Percentiles rank a stretch among this genome's conserved stretches.
Evolutionary conservation across 2,113 vertebrate genomes (phyloP).

Genomic region (Peucedramus taeniatus): DNA sequence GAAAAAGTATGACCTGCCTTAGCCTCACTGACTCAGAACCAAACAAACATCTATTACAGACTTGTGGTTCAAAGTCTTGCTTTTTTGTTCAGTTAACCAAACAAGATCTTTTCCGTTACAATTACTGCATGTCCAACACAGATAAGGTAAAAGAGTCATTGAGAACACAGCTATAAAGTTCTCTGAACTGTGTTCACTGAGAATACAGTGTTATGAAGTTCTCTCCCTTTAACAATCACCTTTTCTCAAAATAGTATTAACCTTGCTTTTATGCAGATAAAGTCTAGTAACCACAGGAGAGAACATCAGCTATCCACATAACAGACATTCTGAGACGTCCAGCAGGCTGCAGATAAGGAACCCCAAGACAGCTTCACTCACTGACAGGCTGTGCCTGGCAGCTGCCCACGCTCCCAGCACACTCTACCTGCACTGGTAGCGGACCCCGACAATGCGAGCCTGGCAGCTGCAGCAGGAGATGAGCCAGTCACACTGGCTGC

Average conservation of each 20-base stretch:
- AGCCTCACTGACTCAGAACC: neutral
- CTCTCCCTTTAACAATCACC: neutral
- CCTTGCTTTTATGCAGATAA: neutral
- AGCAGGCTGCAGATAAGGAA: neutral
- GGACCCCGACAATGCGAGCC: constrained; percentile 84
- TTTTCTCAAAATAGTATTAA: neutral
- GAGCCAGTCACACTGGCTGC: constrained; percentile 75
- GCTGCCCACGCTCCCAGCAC: neutral
- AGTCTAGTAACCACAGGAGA: neutral
- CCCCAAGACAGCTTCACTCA: rapidly evolving
- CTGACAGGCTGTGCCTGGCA: rapidly evolving
- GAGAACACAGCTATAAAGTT: neutral
- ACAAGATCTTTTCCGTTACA: neutral
- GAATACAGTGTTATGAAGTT: rapidly evolving
- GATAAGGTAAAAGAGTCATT: neutral
- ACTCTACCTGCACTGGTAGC: constrained; percentile 95
- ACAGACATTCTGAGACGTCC: rapidly evolving
- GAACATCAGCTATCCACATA: neutral
- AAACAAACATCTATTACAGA: neutral
- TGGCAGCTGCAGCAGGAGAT: constrained; percentile 89
- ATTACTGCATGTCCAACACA: neutral
- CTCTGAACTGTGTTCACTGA: neutral
- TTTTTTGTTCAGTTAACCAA: neutral
- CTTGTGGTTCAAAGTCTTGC: rapidly evolving
- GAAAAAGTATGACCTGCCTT: neutral